phyloP scores from a whole-genome alignment of 2,797 vertebrate genomes.

The Catharus ustulatus region DNA sequence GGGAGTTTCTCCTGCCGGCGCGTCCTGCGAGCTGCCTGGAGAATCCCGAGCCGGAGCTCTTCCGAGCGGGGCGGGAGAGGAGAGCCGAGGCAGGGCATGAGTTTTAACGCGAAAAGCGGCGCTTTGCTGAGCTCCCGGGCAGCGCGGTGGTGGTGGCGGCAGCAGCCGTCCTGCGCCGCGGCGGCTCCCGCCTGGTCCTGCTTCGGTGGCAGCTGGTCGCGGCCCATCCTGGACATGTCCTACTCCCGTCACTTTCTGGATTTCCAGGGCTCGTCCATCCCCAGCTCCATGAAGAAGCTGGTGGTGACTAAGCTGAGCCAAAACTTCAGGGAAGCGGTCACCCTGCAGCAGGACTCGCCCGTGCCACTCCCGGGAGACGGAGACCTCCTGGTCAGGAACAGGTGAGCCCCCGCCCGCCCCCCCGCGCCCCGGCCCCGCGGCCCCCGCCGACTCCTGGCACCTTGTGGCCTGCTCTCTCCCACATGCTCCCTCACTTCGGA shows the following conservation, averaged over 20 bases:
- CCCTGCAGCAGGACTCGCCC: conserved; percentile 75
- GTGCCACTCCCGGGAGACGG: conserved; percentile 89
- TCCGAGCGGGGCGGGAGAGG: neutral
- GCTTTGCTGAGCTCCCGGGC: conserved; percentile 4
- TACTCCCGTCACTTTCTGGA: conserved; percentile 94
- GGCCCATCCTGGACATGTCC: conserved; percentile 89
- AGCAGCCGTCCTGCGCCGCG: neutral
- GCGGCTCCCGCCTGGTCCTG: neutral
- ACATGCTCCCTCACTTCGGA: neutral
- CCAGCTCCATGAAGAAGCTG: conserved; percentile 89
- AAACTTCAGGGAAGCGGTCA: conserved; percentile 87
- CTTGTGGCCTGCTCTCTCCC: conserved; percentile 4
- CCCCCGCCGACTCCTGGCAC: neutral
- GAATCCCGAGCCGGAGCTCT: neutral
- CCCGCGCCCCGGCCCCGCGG: neutral
- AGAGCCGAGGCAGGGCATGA: conserved; percentile 31
- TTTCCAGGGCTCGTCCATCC: conserved; percentile 88
- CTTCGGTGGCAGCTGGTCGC: conserved; percentile 57
- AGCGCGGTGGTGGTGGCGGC: neutral
- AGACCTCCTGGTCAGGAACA: conserved; percentile 91
- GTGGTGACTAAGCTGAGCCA: conserved; percentile 86
- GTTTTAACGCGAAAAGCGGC: neutral
- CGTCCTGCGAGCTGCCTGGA: neutral
- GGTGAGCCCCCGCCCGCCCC: conserved; percentile 77
- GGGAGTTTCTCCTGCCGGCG: neutral